phyloP scores from a whole-genome alignment of 2,113 vertebrate genomes.

The Myxocyprinus asiaticus region DNA sequence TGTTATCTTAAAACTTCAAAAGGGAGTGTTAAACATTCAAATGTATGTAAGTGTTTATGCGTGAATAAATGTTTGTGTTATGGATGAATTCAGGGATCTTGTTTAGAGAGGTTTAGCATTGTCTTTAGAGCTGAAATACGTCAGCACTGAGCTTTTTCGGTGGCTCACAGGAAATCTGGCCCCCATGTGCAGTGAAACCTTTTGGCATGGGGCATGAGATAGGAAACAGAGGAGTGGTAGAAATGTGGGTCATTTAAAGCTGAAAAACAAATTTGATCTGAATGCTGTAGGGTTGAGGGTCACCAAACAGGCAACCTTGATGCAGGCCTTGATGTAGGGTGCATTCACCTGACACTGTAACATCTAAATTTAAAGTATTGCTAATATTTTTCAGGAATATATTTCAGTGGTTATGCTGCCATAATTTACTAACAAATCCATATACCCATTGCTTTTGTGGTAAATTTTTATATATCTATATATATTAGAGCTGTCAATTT shows the following conservation, averaged over 20 bases:
- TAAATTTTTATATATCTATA: no score
- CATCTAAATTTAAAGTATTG: background rate
- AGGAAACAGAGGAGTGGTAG: slow-evolving; percentile 69
- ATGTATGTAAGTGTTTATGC: slow-evolving; percentile 54
- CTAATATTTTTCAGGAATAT: background rate
- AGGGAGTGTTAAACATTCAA: slow-evolving; percentile 32
- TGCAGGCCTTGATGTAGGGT: background rate
- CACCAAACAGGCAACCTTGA: slow-evolving; percentile 32
- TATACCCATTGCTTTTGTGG: background rate
- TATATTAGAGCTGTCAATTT: no score
- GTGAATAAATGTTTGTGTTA: slow-evolving; percentile 53
- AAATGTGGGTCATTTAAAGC: slow-evolving; percentile 74
- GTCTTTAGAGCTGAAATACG: slow-evolving; percentile 70
- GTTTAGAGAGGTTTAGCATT: slow-evolving; percentile 74
- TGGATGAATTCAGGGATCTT: slow-evolving; percentile 56
- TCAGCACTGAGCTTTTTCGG: slow-evolving; percentile 73
- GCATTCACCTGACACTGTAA: slow-evolving; percentile 23
- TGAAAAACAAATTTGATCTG: slow-evolving; percentile 72
- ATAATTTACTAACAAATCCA: background rate
- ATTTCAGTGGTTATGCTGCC: background rate
- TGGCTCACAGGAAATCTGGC: slow-evolving; percentile 76
- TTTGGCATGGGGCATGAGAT: slow-evolving; percentile 75
- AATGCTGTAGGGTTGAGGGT: slow-evolving; percentile 47
- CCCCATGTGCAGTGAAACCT: slow-evolving; percentile 80
- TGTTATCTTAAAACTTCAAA: slow-evolving; percentile 10